Conservation (phyloP, 2,888 invertebrate species). For the Caenorhabditis japonica region DNA sequence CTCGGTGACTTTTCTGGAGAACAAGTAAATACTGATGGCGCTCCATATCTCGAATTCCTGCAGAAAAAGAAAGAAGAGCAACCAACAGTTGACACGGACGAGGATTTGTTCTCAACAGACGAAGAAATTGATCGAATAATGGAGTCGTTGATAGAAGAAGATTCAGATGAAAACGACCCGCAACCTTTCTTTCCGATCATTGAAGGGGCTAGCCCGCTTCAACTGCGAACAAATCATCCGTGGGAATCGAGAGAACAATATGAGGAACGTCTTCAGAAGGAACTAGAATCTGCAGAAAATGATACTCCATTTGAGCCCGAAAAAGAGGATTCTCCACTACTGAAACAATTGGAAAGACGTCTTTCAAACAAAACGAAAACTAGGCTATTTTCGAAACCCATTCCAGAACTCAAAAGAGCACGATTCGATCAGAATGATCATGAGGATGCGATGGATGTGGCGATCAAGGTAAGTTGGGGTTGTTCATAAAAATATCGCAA, state of each 20-base stretch:
- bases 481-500: not conserved
- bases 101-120: slow-evolving; percentile 9
- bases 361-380: too few species aligned
- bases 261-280: not conserved
- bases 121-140: slow-evolving; percentile 2
- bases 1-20: too few species aligned
- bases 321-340: too few species aligned
- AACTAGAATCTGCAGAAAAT: slow-evolving; percentile 2
- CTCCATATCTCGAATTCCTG: slow-evolving; percentile 3
- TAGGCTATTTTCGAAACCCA: not conserved
- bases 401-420: not conserved
- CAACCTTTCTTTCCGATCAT: slow-evolving; percentile 15
- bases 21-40: not conserved
- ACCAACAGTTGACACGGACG: not conserved
- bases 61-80: not conserved
- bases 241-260: slow-evolving; percentile 30
- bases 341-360: too few species aligned
- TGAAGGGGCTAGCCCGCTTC: not conserved
- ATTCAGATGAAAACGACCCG: not conserved
- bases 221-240: slow-evolving; percentile 5
- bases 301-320: too few species aligned
- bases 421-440: slow-evolving; percentile 3
- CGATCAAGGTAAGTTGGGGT: slow-evolving; percentile 1
- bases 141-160: not conserved
- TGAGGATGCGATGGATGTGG: not conserved